These are phyloP conservation scores for Serinus canaria DNA, from an alignment of 2,113 vertebrate species.

Conservation along the genomic window DNA sequence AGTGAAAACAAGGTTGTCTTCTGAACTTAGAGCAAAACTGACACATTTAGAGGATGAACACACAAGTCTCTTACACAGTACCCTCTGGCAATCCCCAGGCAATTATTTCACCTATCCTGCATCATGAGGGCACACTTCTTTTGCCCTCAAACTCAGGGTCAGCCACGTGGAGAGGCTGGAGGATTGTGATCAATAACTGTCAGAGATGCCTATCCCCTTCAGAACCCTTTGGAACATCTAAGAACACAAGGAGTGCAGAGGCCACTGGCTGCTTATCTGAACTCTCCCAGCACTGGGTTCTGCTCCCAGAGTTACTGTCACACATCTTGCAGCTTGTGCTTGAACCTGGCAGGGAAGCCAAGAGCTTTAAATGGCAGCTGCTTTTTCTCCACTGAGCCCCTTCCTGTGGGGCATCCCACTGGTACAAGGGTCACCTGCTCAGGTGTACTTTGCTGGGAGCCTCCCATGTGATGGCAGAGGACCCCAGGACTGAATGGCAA, in stretches of 20 bases:
- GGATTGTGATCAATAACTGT: background rate
- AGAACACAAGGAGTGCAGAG: background rate
- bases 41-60: background rate
- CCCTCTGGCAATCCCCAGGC: background rate
- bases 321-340: background rate
- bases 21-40: background rate
- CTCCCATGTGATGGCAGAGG: background rate
- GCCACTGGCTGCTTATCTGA: background rate
- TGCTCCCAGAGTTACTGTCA: background rate
- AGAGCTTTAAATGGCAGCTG: background rate
- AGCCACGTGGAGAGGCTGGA: background rate
- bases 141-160: background rate
- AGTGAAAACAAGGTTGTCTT: background rate
- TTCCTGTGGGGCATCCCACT: fast-evolving
- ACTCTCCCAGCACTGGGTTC: background rate
- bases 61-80: background rate
- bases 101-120: background rate
- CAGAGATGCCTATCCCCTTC: background rate
- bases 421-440: background rate
- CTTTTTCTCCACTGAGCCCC: background rate
- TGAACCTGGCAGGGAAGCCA: background rate
- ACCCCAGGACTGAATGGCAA: background rate
- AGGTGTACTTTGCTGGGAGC: background rate
- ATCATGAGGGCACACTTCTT: background rate
- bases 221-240: background rate